Conservation (phyloP, 2,797 vertebrate genomes). For the Pangasius djambal region DNA sequence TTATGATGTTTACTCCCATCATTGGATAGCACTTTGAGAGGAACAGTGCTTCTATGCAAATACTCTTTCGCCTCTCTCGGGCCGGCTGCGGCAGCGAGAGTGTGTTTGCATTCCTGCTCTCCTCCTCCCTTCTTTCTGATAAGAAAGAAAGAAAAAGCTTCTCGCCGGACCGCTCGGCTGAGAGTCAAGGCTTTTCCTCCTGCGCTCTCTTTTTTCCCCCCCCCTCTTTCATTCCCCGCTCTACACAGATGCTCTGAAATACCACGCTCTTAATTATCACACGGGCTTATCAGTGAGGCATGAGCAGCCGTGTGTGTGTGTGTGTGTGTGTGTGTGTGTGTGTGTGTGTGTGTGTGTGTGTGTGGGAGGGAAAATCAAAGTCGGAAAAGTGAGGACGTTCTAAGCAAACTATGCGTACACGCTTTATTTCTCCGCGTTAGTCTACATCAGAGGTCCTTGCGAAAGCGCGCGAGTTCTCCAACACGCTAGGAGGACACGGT, state of each 20-base stretch:
- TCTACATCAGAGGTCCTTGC: background rate
- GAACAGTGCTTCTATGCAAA: conserved; percentile 54
- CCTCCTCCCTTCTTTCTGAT: conserved; percentile 62
- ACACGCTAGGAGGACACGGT: conserved; percentile 56
- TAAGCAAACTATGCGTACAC: background rate
- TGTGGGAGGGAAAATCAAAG: conserved; percentile 11
- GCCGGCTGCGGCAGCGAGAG: conserved; percentile 28
- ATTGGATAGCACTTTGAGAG: conserved; percentile 55
- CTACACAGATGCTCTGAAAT: conserved; percentile 64
- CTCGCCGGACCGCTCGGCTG: conserved; percentile 23
- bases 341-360: conserved; percentile 2
- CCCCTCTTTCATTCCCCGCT: conserved; percentile 48
- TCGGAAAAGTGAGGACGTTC: conserved; percentile 2
- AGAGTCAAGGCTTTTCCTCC: conserved; percentile 75
- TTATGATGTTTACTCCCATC: conserved; percentile 59
- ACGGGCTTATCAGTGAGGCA: conserved; percentile 69
- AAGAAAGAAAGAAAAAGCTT: conserved; percentile 43
- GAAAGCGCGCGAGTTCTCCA: conserved; percentile 32
- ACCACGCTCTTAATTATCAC: conserved; percentile 78
- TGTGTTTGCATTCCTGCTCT: conserved; percentile 60
- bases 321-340: conserved; percentile 22
- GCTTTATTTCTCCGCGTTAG: background rate
- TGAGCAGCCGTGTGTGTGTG: conserved; percentile 24
- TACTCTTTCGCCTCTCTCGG: conserved; percentile 52
- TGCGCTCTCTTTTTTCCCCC: conserved; percentile 61